These are phyloP conservation scores for Epinotia nisella DNA, from an alignment of 2,888 invertebrate species.

Conservation along the genomic window DNA sequence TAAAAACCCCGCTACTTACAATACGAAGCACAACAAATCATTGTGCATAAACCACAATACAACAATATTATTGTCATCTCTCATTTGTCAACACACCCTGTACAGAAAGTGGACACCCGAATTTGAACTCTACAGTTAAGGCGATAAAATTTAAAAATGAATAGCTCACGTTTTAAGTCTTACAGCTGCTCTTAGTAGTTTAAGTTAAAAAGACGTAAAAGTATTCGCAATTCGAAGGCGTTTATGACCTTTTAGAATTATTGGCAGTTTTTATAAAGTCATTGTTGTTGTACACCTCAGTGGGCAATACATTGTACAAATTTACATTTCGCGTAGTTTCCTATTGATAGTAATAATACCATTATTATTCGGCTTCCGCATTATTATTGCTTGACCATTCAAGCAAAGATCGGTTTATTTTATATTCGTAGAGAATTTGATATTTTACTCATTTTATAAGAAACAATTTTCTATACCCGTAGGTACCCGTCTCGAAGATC, in stretches of 20 bases:
- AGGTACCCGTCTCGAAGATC: no score
- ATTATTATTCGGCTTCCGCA: no score
- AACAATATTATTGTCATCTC: conserved; percentile 81
- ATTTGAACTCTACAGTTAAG: neutral
- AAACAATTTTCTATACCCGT: no score
- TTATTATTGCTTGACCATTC: neutral
- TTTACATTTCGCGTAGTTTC: conserved; percentile 34
- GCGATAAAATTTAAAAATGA: neutral
- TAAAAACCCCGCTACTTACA: conserved; percentile 6
- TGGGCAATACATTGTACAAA: conserved; percentile 40
- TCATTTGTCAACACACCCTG: conserved; percentile 72
- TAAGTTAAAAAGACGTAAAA: neutral
- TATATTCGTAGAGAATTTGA: neutral
- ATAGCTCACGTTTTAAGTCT: neutral
- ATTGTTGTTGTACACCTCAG: conserved; percentile 39
- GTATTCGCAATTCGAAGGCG: neutral
- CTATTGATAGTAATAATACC: conserved; percentile 14
- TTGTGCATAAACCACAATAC: conserved; percentile 59
- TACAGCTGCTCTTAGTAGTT: conserved; percentile 26
- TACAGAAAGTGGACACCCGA: neutral
- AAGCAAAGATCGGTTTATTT: neutral
- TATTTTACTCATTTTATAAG: neutral
- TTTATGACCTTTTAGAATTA: neutral
- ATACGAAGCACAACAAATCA: conserved; percentile 39
- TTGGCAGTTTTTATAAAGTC: conserved; percentile 1